phyloP scores from a whole-genome alignment of 2,797 vertebrate species.

The Acrossocheilus wenchowensis region DNA sequence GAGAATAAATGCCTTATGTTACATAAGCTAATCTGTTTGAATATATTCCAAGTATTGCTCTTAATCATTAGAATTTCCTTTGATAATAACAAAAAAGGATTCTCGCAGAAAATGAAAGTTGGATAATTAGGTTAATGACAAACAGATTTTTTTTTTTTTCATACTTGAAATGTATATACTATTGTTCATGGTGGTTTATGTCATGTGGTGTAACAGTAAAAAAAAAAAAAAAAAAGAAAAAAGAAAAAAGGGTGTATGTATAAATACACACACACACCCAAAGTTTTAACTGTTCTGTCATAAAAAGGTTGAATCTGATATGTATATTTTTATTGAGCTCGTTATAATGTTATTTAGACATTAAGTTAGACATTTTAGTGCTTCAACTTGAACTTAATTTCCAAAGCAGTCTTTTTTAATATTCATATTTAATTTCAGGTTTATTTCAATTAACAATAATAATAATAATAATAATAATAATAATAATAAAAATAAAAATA shows the following conservation, averaged over 20 bases:
- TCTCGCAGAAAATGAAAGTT: neutral
- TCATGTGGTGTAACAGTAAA: neutral
- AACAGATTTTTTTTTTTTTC: neutral
- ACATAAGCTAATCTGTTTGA: neutral
- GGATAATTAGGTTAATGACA: neutral
- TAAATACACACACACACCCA: no score
- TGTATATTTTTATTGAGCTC: no score
- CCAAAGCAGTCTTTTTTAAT: no score
- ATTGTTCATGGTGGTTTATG: neutral
- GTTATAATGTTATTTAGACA: neutral
- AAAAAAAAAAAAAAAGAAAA: neutral
- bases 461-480: no score
- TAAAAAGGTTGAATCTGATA: neutral
- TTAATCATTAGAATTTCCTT: neutral
- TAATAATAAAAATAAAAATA: no score
- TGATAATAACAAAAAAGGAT: neutral
- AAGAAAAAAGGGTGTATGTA: no score
- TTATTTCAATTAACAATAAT: no score
- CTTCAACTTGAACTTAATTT: neutral
- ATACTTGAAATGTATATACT: neutral
- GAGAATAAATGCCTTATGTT: neutral
- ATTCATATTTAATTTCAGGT: no score
- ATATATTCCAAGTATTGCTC: neutral
- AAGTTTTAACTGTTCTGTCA: no score
- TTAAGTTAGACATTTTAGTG: neutral